Conservation (phyloP, 2,113 vertebrate genomes). For the Junco hyemalis region DNA sequence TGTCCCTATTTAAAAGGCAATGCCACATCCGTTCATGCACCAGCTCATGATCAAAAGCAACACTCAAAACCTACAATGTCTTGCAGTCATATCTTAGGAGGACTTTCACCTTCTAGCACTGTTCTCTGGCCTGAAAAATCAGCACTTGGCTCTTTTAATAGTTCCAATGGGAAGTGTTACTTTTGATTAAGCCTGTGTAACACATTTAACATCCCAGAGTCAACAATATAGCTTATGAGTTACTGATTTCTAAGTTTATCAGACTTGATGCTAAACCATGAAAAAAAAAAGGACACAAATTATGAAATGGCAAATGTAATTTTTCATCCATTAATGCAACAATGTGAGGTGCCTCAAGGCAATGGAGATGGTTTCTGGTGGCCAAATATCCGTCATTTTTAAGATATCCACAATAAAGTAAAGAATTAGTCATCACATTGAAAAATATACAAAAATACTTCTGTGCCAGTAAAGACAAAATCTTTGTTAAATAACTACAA, state of each 20-base stretch:
- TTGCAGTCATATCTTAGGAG: neutral
- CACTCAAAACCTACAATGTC: neutral
- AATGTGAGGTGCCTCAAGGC: neutral
- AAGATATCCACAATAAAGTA: neutral
- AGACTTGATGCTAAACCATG: neutral
- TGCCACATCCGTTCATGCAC: neutral
- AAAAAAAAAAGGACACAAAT: neutral
- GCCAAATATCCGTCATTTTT: neutral
- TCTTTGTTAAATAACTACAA: neutral
- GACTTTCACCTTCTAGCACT: neutral
- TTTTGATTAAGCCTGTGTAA: neutral
- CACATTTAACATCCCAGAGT: neutral
- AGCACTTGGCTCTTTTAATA: neutral
- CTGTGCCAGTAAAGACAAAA: neutral
- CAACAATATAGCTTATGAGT: neutral
- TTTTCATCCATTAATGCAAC: conserved; percentile 2
- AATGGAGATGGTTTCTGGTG: neutral
- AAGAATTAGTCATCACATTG: neutral
- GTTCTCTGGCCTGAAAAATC: neutral
- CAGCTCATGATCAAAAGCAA: neutral
- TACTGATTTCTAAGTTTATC: conserved; percentile 8
- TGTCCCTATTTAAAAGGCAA: neutral
- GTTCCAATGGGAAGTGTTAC: neutral
- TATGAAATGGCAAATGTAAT: conserved; percentile 3
- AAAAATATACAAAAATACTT: neutral